Percentiles rank a stretch among this genome's conserved stretches.
Conservation (phyloP, 2,113 vertebrate species). For the Gila orcuttii region DNA sequence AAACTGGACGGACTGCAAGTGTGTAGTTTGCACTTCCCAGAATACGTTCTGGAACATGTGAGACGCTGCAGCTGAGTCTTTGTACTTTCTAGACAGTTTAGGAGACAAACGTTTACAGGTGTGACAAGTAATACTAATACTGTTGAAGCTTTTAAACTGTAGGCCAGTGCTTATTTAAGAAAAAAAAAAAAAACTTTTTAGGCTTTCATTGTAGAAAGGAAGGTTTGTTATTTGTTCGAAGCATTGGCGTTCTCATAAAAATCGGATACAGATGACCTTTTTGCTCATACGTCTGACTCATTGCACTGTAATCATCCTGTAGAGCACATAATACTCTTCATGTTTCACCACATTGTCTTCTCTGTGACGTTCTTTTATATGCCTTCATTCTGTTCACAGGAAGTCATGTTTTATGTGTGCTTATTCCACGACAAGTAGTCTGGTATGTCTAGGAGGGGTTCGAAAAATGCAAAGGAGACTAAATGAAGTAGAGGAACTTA, state of each 20-base stretch:
- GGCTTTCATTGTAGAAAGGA: constrained; percentile 49
- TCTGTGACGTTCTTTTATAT: constrained; percentile 49
- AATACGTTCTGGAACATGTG: constrained; percentile 95
- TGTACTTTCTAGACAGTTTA: constrained; percentile 39
- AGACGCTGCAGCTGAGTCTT: constrained; percentile 89
- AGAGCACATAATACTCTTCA: constrained; percentile 56
- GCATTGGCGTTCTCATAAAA: constrained; percentile 66
- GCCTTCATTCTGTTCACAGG: constrained; percentile 41
- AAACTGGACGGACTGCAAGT: constrained; percentile 98
- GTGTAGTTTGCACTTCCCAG: constrained; percentile 97
- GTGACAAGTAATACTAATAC: constrained; percentile 58
- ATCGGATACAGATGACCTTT: constrained; percentile 41
- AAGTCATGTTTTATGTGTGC: constrained; percentile 30
- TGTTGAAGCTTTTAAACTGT: constrained; percentile 63
- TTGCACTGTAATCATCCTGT: constrained; percentile 58
- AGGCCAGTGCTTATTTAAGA: constrained; percentile 70
- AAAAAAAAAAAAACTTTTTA: constrained; percentile 51
- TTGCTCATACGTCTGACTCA: constrained; percentile 60
- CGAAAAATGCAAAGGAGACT: neutral
- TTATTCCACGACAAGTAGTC: constrained; percentile 28
- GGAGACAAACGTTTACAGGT: constrained; percentile 62
- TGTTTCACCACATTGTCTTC: constrained; percentile 41
- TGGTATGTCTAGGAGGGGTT: constrained; percentile 15
- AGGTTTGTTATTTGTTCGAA: neutral
- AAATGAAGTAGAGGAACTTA: constrained; percentile 10